These are phyloP conservation scores for Gavia stellata DNA, from an alignment of 2,113 vertebrate species.

Conservation along the genomic window DNA sequence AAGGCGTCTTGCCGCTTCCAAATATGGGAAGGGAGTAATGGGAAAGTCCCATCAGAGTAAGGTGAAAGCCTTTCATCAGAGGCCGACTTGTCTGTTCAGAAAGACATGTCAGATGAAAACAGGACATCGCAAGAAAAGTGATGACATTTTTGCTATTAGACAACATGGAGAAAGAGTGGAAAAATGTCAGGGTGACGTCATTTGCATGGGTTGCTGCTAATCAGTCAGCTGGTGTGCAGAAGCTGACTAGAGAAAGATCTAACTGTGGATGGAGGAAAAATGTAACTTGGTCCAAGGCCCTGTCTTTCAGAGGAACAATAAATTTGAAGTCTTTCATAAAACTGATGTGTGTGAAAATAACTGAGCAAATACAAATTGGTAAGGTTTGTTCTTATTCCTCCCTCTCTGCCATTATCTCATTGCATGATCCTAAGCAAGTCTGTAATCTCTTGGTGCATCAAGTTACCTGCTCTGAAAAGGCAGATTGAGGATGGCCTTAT, in stretches of 20 bases:
- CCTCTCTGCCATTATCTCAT: background rate
- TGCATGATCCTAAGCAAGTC: background rate
- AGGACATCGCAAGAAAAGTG: background rate
- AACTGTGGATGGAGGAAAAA: background rate
- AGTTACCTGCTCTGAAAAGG: background rate
- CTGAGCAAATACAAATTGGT: background rate
- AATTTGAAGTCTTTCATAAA: background rate
- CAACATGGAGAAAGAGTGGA: background rate
- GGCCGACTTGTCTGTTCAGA: background rate
- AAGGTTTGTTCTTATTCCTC: background rate
- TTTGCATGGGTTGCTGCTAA: background rate
- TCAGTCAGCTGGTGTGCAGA: background rate
- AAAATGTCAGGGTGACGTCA: background rate
- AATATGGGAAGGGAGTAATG: background rate
- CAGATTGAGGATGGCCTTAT: background rate
- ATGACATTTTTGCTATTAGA: background rate
- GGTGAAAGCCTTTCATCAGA: background rate
- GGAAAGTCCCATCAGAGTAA: background rate
- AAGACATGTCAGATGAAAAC: background rate
- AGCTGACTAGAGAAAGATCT: background rate
- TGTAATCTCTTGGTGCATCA: background rate
- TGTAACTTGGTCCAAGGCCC: background rate
- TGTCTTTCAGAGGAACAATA: background rate
- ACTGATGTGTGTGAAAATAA: background rate
- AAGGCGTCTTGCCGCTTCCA: background rate